Conservation (phyloP, 1,140 invertebrate genomes). For the Diploscapter pachys region DNA sequence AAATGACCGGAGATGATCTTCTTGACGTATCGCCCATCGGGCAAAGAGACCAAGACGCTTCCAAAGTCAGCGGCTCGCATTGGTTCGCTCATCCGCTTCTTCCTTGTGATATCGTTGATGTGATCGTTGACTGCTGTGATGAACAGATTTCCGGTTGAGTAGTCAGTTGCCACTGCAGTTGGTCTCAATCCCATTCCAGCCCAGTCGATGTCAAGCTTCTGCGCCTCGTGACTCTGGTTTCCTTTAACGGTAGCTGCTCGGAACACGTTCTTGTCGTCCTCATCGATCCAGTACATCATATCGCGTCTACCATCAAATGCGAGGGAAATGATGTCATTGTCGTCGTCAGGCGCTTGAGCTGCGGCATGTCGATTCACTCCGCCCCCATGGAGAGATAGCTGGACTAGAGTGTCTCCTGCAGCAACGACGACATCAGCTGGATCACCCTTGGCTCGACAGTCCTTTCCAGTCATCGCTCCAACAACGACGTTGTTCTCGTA, state of each 20-base stretch:
- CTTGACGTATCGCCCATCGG: constrained; percentile 52
- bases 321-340: constrained; percentile 53
- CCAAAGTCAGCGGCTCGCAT: constrained; percentile 28
- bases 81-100: constrained; percentile 54
- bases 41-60: constrained; percentile 44
- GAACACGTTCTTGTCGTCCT: constrained; percentile 22
- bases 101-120: constrained; percentile 13
- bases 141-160: constrained; percentile 55
- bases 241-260: constrained; percentile 16
- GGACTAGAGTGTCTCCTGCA: constrained; percentile 50
- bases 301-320: constrained; percentile 53
- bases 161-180: constrained; percentile 48
- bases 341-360: constrained; percentile 35
- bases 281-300: constrained; percentile 57
- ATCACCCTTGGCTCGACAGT: constrained; percentile 60
- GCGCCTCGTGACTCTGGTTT: constrained; percentile 57
- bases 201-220: constrained; percentile 52
- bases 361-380: constrained; percentile 49
- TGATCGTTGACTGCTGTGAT: constrained; percentile 43
- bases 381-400: constrained; percentile 42
- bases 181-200: constrained; percentile 42
- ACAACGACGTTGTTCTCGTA: constrained; percentile 70
- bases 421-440: constrained; percentile 51
- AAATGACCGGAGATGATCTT: constrained; percentile 50
- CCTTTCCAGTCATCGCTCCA: constrained; percentile 56